Evolutionary conservation across 2,797 vertebrate genomes (phyloP), one percentile per base, ranked within the genome.

Genomic region (Gadopsis bispinosus): DNA sequence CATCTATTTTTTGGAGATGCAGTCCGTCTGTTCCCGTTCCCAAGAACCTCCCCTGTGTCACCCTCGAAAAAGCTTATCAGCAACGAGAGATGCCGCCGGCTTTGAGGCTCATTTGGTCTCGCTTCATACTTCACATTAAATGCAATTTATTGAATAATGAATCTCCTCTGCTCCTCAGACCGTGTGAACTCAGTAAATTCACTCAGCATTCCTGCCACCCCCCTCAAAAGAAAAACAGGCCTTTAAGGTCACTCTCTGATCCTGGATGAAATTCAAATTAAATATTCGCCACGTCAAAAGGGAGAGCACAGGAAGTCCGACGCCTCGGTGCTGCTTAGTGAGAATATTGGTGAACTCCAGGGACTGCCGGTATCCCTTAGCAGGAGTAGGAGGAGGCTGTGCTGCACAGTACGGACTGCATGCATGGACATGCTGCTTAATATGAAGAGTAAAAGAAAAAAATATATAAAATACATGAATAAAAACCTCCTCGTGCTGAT

Each of bases 61-160:
- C 84, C 84, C 81, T 80, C 78, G 83, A 76, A 86, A 88, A 83
- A 88, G 79, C 71, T 89, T 81, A 90, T 89, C 80, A 77, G 79
- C 81, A 87, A 81, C 79, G 83, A 88, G 75, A 83, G 83, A 85
- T 69, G 88, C 87, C 63, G 51, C 56, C 43, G 63, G 86, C 86
- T 87, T 83, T 85, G 78, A 88, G 83, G 48, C 85, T 89, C 81
- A 80, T 88, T 88, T 81, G 85, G 89, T 85, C 77, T 85, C 77
- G 69, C 87, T 85, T 90, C 85, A 86, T 77, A 83, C 84, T 86
- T 80, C 72, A 77, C 85, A 88, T 92, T 88, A 89, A 89, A 89
- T 55, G 69, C 77, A 89, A 91, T 79, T 91, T 91, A 88, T 72
- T 91, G 76, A 92, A 89, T 88, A 92, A 91, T 88, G 75, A 87